Evolutionary conservation across 2,113 vertebrate species (phyloP), one percentile per base, ranked within the genome.

Genomic region (Amblyopsis rosae): DNA sequence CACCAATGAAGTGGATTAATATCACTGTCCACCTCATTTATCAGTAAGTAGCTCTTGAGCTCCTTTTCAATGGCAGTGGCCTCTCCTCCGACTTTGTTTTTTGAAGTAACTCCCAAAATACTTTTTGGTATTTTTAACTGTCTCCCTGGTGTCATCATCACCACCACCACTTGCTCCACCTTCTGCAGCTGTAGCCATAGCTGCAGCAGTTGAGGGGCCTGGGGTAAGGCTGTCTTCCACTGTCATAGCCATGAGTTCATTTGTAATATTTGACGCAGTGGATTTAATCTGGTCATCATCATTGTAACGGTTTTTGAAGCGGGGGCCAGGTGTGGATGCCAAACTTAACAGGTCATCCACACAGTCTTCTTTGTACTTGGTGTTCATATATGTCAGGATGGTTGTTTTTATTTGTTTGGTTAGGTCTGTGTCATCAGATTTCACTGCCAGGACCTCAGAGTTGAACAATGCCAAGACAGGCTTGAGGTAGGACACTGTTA

Each of bases 401-500:
- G 35, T 69, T 12, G 12, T 59, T 47, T 50, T 53, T 53, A n/a
- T 49, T 35, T 59, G 32, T 59, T 41, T 46, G 48, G 10, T 45
- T 54, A 60, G 9, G 12, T 50, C 17, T 32, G 53, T 68, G 16
- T 74, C 10, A 45, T 73, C 63, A 6, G 47, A 9, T 17, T 72
- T n/a, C 32, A 55, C 19, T 17, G 19, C 15, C 45, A 50, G 33
- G 26, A 50, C 19, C 5, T 11, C 46, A 46, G 17, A 26, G 41
- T 35, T 48, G 17, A 68, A 62, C 4, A 70, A 54, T 15, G 62
- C 59, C 19, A 70, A 45, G 12, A 67, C 50, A 13, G 66, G 59
- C 32, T 69, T 57, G 12, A 69, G 17, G 45, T 57, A 69, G 9
- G 47, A 55, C 12, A 55, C 53, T 16, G 53, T 55, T 17, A 55